Conservation (phyloP, 2,113 vertebrate species). For the Numenius arquata region DNA sequence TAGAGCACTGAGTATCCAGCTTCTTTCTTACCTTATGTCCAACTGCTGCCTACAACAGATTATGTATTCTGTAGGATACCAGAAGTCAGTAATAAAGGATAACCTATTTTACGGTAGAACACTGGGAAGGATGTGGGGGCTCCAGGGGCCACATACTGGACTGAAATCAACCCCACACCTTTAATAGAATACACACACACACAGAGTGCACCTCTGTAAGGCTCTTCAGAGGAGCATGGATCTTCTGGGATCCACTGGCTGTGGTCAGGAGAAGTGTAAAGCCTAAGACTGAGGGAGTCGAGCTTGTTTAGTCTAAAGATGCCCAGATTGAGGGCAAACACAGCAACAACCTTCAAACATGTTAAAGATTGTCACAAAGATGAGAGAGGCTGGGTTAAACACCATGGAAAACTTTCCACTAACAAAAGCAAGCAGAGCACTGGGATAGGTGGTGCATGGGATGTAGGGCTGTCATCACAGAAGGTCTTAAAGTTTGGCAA, state of each 20-base stretch:
- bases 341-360: background rate
- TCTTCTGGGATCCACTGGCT: background rate
- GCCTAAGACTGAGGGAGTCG: background rate
- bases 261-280: background rate
- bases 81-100: background rate
- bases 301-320: background rate
- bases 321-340: background rate
- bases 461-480: background rate
- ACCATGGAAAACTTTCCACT: background rate
- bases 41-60: background rate
- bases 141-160: background rate
- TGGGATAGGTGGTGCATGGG: background rate
- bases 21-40: background rate
- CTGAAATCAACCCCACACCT: background rate
- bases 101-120: background rate
- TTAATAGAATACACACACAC: background rate
- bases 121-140: background rate
- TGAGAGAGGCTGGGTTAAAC: background rate
- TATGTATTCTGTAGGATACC: background rate
- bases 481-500: background rate
- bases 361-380: background rate
- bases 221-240: background rate
- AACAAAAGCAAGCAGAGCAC: background rate
- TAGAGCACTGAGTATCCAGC: background rate
- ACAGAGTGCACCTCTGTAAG: background rate